A percentile compares a stretch with the other conserved stretches of the same genome.
Conservation (phyloP, 2,797 vertebrate species). For the Erethizon dorsatum region DNA sequence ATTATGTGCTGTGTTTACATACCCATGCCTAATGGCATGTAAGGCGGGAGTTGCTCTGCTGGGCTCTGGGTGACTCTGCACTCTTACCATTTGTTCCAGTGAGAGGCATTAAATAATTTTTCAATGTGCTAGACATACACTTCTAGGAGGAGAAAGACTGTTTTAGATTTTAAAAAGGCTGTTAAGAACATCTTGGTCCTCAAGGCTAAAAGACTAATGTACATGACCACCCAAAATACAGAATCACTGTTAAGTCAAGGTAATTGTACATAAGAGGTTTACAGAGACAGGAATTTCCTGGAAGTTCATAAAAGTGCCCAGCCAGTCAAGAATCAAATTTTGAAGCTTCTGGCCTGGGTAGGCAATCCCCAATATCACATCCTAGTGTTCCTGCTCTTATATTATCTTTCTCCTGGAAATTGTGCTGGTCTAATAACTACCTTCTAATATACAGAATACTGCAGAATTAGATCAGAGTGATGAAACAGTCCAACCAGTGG, state of each 20-base stretch:
- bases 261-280: not conserved
- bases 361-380: accelerated
- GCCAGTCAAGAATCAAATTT: not conserved
- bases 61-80: not conserved
- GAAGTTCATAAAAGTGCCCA: not conserved
- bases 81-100: not conserved
- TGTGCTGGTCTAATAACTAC: not conserved
- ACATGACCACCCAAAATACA: not conserved
- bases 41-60: not conserved
- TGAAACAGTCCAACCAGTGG: not conserved
- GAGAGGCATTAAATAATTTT: not conserved
- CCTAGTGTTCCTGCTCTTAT: not conserved
- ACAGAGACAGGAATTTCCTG: not conserved
- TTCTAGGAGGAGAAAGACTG: not conserved
- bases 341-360: not conserved
- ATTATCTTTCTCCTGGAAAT: not conserved
- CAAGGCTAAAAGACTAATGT: not conserved
- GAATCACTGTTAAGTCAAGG: not conserved
- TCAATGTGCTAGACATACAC: not conserved
- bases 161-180: not conserved
- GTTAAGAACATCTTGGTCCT: not conserved
- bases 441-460: not conserved
- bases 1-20: not conserved
- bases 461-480: too few relatives aligned
- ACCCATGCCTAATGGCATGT: not conserved